Base-by-base conservation (phyloP, 2,888 invertebrate species). In the Acronicta alni region DNA sequence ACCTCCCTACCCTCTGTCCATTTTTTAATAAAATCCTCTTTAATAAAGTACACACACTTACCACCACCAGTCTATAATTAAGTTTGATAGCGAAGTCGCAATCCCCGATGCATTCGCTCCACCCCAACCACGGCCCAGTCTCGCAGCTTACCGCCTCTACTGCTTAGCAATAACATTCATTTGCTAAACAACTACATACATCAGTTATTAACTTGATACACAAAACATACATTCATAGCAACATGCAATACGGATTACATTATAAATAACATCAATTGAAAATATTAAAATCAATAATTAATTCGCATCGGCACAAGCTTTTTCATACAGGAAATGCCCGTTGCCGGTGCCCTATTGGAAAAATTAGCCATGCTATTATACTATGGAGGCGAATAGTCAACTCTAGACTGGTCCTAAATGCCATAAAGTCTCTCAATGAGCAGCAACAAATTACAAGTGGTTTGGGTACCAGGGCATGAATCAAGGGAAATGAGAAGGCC, bases 61-160 rank as follows among this genome's bases (percentile, higher is more conserved):
- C 93, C 85, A 84, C 57, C 35, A 92, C 83, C 10, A 86, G 79
- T 37, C 92, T 84, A 67, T 91, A 93, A 81, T 93, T 93, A 58
- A 92, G 88, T 77, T 92, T 92, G 67, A 92, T 76, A 32, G 89
- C 91, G 71, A 82, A 85, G 56, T 87, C 86, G 67, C 93, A 93
- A 65, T 89, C 85, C 0, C 93, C 93, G 66, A 88, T 81, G 72
- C 93, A 93, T 32, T 88, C 85, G 71, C 86, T 85, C 93, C 93
- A 93, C 9, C 93, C 93, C 51, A 90, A 78, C 93, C 93, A 93
- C 8, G 87, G 84, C 12, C 91, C 88, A 57, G 82, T 82, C 78
- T 84, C 85, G 77, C 93, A 93, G 72, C 87, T 86, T 57, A 75
- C 79, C 62, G 82, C 82, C 67, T 84, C 77, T 47, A 66, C 78